Conservation (phyloP, 2,888 invertebrate species). For the Apodemia zela region DNA sequence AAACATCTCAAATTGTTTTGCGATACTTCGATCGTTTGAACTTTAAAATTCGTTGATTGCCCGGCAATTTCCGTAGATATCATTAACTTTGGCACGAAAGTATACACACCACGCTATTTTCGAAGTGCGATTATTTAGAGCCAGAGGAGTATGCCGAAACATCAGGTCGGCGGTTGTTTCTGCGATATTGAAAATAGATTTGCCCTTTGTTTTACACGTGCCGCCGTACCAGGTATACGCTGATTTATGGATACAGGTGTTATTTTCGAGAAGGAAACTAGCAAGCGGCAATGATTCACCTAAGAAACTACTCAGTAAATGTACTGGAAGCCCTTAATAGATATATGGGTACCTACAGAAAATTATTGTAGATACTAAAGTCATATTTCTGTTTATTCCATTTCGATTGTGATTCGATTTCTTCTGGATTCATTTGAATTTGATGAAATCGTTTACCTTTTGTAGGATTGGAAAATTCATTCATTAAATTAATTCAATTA, state of each 20-base stretch:
- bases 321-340: too few species aligned
- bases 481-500: too few species aligned
- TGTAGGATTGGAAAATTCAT: too few species aligned
- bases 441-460: too few species aligned
- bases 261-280: background rate
- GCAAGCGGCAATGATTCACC: background rate
- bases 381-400: too few species aligned
- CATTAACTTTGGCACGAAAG: background rate
- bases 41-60: background rate
- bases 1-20: background rate
- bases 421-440: too few species aligned
- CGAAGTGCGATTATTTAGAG: background rate
- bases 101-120: conserved; percentile 1
- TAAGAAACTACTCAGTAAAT: background rate
- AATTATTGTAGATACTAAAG: too few species aligned
- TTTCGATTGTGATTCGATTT: too few species aligned
- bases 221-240: background rate
- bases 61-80: background rate
- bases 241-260: background rate
- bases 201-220: conserved; percentile 8
- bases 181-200: conserved; percentile 8
- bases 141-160: background rate
- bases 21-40: background rate
- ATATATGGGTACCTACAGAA: too few species aligned
- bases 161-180: background rate